Evolutionary conservation across 2,797 vertebrate genomes (phyloP).

Genomic region (Macroramphosus scolopax): DNA sequence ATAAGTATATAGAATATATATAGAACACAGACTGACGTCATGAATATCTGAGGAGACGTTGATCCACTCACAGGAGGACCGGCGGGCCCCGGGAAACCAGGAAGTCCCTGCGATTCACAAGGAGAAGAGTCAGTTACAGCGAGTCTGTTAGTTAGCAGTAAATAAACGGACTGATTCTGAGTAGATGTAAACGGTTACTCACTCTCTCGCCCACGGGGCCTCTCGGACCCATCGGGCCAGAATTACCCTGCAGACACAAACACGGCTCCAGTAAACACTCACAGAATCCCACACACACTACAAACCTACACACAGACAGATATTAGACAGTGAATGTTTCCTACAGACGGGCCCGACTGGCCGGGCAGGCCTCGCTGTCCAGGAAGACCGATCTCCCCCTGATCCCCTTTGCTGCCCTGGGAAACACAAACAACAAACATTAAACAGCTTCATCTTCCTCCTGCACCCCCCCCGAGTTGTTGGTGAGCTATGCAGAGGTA

Average conservation of each 20-base stretch:
- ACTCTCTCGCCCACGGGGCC: slow-evolving; percentile 81
- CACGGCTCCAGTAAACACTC: slow-evolving; percentile 3
- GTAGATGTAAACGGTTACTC: slow-evolving; percentile 44
- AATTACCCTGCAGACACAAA: slow-evolving; percentile 65
- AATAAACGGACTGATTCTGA: neutral
- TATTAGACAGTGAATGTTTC: slow-evolving; percentile 29
- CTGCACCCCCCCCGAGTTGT: slow-evolving; percentile 45
- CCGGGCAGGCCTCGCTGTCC: slow-evolving; percentile 76
- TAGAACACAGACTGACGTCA: neutral
- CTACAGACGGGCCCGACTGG: slow-evolving; percentile 68
- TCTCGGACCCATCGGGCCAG: slow-evolving; percentile 78
- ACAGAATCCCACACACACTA: slow-evolving; percentile 20
- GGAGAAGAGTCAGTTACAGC: neutral
- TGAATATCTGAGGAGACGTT: neutral
- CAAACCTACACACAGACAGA: no score
- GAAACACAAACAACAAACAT: slow-evolving; percentile 56
- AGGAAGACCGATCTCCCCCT: slow-evolving; percentile 76
- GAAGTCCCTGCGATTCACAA: slow-evolving; percentile 71
- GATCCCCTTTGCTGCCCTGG: slow-evolving; percentile 77
- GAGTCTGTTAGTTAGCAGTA: no score
- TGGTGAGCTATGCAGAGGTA: slow-evolving; percentile 64
- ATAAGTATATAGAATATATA: neutral
- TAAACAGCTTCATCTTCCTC: slow-evolving; percentile 55
- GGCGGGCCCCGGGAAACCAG: slow-evolving; percentile 78
- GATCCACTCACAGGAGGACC: slow-evolving; percentile 75